A percentile compares a stretch with the other conserved stretches of the same genome.
phyloP scores from a whole-genome alignment of 2,888 invertebrate genomes.

The Pristionchus fissidentatus region DNA sequence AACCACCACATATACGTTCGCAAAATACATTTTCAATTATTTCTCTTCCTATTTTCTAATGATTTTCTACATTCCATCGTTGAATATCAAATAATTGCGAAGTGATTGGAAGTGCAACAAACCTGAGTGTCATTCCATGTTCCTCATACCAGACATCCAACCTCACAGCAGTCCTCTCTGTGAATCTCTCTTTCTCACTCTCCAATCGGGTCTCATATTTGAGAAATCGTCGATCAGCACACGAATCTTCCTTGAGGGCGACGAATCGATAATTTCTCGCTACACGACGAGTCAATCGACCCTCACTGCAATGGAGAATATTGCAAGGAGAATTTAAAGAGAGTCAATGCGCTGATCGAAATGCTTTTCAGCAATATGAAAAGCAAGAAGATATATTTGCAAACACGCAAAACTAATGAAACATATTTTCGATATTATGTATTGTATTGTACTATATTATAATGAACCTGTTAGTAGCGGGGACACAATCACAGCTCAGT shows the following conservation, averaged over 20 bases:
- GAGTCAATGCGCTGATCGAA: too few relatives aligned
- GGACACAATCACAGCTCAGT: conserved; percentile 22
- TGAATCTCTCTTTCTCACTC: not conserved
- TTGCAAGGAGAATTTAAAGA: too few relatives aligned
- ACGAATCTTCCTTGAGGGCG: not conserved
- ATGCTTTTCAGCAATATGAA: too few relatives aligned
- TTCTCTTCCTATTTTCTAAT: too few relatives aligned
- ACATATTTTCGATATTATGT: not conserved
- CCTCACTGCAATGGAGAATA: not conserved
- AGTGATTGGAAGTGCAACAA: too few relatives aligned
- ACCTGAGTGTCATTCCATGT: conserved; percentile 31
- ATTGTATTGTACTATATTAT: not conserved
- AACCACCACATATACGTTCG: too few relatives aligned
- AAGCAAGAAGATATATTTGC: not conserved
- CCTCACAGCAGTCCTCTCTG: not conserved
- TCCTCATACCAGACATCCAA: conserved; percentile 24
- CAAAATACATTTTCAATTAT: too few relatives aligned
- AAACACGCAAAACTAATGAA: not conserved
- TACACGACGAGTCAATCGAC: not conserved
- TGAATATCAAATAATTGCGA: too few relatives aligned
- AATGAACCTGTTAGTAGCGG: not conserved
- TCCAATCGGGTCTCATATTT: not conserved
- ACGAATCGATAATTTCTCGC: conserved; percentile 31
- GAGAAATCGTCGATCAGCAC: not conserved
- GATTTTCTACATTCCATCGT: too few relatives aligned